Percentiles rank a stretch among this genome's conserved stretches.
Conservation (phyloP, 2,113 vertebrate genomes). For the Ictalurus furcatus region DNA sequence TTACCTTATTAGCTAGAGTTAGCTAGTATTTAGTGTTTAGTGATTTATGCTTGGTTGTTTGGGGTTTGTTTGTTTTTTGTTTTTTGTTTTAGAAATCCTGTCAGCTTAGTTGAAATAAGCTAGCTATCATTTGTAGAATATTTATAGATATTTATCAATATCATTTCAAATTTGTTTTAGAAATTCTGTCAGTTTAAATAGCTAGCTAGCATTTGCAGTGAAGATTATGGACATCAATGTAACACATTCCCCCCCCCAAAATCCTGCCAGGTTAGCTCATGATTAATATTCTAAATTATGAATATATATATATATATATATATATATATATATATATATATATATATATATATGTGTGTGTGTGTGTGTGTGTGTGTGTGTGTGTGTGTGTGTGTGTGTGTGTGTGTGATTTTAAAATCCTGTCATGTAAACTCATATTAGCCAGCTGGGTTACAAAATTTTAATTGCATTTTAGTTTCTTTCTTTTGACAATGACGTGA, state of each 20-base stretch:
- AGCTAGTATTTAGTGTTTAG: neutral
- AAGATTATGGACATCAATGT: no score
- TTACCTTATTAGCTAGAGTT: neutral
- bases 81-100: neutral
- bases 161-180: neutral
- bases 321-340: no score
- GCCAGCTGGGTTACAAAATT: neutral
- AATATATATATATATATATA: neutral
- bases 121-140: neutral
- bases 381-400: neutral
- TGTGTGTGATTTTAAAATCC: neutral
- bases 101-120: neutral
- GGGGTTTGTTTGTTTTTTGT: neutral
- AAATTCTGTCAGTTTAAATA: neutral
- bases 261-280: no score
- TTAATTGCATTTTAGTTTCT: neutral
- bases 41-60: neutral
- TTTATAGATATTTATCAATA: neutral
- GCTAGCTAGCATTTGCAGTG: neutral
- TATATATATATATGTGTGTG: no score
- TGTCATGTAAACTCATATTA: neutral
- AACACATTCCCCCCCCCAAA: no score
- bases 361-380: no score
- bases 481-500: neutral
- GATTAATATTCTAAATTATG: neutral